Base-by-base conservation (phyloP, 2,888 invertebrate species). In the Drosophila mimica region DNA sequence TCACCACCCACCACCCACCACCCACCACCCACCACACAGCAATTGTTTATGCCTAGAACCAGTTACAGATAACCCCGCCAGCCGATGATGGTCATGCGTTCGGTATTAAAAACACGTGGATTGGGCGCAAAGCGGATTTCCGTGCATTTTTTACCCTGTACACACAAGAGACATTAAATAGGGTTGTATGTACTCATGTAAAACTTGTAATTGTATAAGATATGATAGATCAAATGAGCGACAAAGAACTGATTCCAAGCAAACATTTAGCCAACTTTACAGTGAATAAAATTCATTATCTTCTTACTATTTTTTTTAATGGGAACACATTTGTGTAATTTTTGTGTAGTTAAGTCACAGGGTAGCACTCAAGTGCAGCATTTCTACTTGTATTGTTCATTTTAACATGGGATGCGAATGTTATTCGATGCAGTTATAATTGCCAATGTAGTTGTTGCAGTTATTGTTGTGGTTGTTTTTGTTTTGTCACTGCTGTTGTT, bases 111-210 rank as follows among this genome's bases (percentile, higher is more conserved):
- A 74, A 67, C 76, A 76, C 76, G 82, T 79, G 82, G 81, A 74
- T 66, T 84, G 90, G 74, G 78, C 68, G 84, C 80, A 82, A 87
- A 90, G 84, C 90, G 87, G 89, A 90, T 87, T 87, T 90, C 91
- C 88, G 74, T 72, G 52, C 70, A 68, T 70, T 70, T 67, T 72
- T 58, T 72, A 71, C 68, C 68, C 58, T 43, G 30, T 11, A 31
- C 20, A 7, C 20, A 25, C 4, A 31, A 13, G 1, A 15, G n/a
- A 7, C 30, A 3, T n/a, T 15, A 15, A 38, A 1, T n/a, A 0
- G 3, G 38, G 30, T 7, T 57, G 6, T 40, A 25, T 30, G 52
- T 4, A 4, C 15, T 17, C 34, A 0, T 20, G 34, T 0, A 0
- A 25, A 46, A 1, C 8, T 4, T 46, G 15, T 4, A 20, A 20